Conservation (phyloP, 2,113 vertebrate genomes). For the Gymnobelideus leadbeateri region DNA sequence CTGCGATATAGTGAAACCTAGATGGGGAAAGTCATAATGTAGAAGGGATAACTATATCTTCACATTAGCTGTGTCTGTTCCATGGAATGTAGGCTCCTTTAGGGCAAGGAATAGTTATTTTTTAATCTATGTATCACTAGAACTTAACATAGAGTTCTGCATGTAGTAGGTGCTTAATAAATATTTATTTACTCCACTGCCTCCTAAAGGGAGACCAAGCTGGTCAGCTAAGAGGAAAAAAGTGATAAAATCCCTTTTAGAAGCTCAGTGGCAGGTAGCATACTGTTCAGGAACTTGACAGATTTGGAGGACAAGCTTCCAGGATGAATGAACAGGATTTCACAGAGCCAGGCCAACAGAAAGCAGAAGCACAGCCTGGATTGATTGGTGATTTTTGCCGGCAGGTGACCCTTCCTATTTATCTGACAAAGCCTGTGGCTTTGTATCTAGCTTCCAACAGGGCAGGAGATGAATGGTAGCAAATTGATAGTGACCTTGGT, state of each 20-base stretch:
- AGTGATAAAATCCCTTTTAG: neutral
- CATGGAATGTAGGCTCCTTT: neutral
- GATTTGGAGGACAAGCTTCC: neutral
- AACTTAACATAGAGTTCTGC: neutral
- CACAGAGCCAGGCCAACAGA: neutral
- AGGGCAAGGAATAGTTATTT: neutral
- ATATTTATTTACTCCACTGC: neutral
- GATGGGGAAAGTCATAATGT: neutral
- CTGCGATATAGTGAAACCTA: neutral
- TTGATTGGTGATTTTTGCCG: neutral
- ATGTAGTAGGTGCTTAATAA: neutral
- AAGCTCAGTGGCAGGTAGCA: neutral
- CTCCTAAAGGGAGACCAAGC: neutral
- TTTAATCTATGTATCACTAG: neutral
- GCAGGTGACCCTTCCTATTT: neutral
- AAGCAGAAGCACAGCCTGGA: neutral
- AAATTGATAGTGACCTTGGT: neutral
- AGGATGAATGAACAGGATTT: neutral
- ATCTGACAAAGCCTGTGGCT: neutral
- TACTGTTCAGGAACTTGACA: neutral
- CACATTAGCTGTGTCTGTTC: neutral
- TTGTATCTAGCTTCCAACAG: accelerated
- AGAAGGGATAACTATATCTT: neutral
- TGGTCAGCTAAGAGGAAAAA: neutral
- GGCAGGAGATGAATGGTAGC: neutral